These are phyloP conservation scores for Muscicapa striata DNA, from an alignment of 2,797 vertebrate species.

Conservation along the genomic window DNA sequence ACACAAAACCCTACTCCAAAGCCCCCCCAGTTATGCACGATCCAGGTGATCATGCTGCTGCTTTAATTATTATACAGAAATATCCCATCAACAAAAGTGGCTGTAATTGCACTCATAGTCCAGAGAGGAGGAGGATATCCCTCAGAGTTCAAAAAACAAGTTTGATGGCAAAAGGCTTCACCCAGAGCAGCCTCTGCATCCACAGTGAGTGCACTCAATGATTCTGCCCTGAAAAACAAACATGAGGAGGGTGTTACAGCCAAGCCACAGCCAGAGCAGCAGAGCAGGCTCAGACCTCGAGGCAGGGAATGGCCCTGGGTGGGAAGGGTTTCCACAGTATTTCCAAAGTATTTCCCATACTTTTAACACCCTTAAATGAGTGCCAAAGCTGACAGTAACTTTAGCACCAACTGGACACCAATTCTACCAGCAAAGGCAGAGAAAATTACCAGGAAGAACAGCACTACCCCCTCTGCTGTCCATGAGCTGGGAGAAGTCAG, in stretches of 20 bases:
- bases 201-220: slow-evolving; percentile 96
- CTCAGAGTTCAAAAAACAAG: not conserved
- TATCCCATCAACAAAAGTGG: not conserved
- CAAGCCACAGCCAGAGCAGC: not conserved
- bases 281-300: not conserved
- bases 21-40: too few species aligned
- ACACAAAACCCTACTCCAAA: too few species aligned
- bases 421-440: not conserved
- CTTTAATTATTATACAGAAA: not conserved
- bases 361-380: not conserved
- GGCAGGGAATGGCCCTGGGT: accelerated
- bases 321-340: not conserved
- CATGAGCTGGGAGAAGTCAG: not conserved
- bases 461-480: not conserved
- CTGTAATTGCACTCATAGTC: not conserved
- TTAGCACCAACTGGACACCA: not conserved
- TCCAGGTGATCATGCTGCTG: too few species aligned
- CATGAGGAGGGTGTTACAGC: not conserved
- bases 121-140: not conserved
- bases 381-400: not conserved
- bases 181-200: slow-evolving; percentile 95
- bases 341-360: not conserved
- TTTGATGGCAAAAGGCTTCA: slow-evolving; percentile 65
- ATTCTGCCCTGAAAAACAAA: slow-evolving; percentile 85
- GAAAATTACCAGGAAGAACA: not conserved